Evolutionary conservation across 2,797 vertebrate species (phyloP).

Genomic region (Sciurus vulgaris): DNA sequence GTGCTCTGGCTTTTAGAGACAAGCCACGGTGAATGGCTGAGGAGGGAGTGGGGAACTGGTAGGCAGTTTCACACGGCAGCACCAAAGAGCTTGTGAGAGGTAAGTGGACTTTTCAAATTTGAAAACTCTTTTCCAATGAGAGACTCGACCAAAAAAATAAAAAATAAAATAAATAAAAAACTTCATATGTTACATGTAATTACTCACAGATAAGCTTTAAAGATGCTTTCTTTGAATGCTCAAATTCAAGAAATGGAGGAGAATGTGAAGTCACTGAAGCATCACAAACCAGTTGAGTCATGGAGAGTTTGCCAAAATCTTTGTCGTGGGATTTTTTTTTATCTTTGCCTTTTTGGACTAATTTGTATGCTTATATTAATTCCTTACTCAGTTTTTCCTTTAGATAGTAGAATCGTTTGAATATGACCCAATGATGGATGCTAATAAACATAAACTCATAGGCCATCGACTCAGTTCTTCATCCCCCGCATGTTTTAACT

Average conservation of each 20-base stretch:
- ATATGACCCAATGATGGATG: not conserved
- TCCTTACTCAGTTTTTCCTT: not conserved
- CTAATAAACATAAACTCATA: constrained; percentile 4
- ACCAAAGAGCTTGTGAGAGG: not conserved
- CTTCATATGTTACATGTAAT: not conserved
- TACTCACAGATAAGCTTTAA: constrained; percentile 19
- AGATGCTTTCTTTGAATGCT: constrained; percentile 24
- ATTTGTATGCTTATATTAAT: not conserved
- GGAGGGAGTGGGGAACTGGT: not conserved
- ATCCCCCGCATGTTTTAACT: not conserved
- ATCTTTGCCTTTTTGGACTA: not conserved
- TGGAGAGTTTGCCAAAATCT: not conserved
- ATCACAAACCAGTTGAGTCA: not conserved
- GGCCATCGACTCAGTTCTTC: not conserved
- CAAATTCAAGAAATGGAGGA: constrained; percentile 4
- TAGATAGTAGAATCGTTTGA: not conserved
- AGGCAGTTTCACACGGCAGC: not conserved
- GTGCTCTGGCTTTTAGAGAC: not conserved
- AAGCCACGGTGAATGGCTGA: fast-evolving
- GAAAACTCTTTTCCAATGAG: constrained; percentile 5
- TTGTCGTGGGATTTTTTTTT: not conserved
- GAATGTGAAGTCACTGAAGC: not conserved
- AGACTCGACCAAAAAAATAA: not conserved
- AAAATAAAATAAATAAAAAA: not conserved
- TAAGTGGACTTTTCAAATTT: not conserved